phyloP scores from a whole-genome alignment of 2,113 vertebrate genomes.

The Chionis minor region DNA sequence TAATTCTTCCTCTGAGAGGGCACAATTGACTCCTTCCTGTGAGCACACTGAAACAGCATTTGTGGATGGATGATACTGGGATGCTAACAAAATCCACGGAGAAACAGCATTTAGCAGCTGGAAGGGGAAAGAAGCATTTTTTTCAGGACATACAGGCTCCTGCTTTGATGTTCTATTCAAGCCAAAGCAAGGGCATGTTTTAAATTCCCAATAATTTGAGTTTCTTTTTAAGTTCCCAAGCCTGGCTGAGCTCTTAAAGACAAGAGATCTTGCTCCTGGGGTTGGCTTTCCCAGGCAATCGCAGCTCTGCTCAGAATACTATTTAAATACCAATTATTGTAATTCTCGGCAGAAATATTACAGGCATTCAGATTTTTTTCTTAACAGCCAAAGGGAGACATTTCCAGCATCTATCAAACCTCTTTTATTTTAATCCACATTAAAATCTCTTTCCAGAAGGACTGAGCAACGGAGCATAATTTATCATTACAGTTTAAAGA shows the following conservation, averaged over 20 bases:
- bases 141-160: not conserved
- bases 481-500: slow-evolving; percentile 18
- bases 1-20: not conserved
- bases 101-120: slow-evolving; percentile 23
- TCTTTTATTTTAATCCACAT: slow-evolving; percentile 57
- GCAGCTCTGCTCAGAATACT: slow-evolving; percentile 52
- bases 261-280: slow-evolving; percentile 60
- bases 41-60: not conserved
- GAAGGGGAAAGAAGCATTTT: not conserved
- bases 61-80: not conserved
- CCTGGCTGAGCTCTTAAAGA: slow-evolving; percentile 50
- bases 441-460: slow-evolving; percentile 37
- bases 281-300: slow-evolving; percentile 58
- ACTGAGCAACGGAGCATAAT: not conserved
- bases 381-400: slow-evolving; percentile 40
- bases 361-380: slow-evolving; percentile 47
- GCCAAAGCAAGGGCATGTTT: slow-evolving; percentile 47
- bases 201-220: slow-evolving; percentile 49
- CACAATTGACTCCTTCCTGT: not conserved
- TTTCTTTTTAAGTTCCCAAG: slow-evolving; percentile 58
- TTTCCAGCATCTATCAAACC: slow-evolving; percentile 52
- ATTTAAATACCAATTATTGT: slow-evolving; percentile 72
- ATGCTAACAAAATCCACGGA: not conserved
- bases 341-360: slow-evolving; percentile 72
- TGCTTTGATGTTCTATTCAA: slow-evolving; percentile 49